Conservation (phyloP, 2,888 invertebrate species). For the Galeopsomyia nigrocyanea region DNA sequence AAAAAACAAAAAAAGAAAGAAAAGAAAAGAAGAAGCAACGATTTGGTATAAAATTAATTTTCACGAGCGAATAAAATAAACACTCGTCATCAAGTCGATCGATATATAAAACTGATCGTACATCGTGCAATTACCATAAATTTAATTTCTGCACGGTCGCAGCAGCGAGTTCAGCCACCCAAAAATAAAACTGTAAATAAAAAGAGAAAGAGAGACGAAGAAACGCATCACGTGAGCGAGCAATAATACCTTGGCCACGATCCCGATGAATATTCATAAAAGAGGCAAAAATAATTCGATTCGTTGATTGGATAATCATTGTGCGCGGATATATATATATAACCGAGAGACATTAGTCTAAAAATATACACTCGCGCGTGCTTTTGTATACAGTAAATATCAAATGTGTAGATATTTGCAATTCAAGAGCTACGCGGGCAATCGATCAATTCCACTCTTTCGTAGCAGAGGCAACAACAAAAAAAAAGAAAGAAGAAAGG, state of each 20-base stretch:
- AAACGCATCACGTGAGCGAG: background rate
- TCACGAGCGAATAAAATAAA: too few relatives aligned
- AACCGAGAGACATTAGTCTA: constrained; percentile 1
- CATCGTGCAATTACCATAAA: constrained; percentile 9
- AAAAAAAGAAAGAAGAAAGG: background rate
- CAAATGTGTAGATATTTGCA: background rate
- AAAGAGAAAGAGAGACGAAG: background rate
- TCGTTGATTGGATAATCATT: constrained; percentile 31
- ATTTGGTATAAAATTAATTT: too few relatives aligned
- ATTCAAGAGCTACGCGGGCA: constrained; percentile 5
- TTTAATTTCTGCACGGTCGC: constrained; percentile 20
- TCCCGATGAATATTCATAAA: constrained; percentile 39
- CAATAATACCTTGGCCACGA: background rate
- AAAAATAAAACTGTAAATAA: constrained; percentile 14
- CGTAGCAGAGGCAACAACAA: background rate
- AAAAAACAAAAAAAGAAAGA: too few relatives aligned
- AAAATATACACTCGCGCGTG: constrained; percentile 13
- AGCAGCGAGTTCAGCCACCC: background rate
- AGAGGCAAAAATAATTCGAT: constrained; percentile 34
- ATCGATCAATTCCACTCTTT: constrained; percentile 41
- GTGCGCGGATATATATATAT: constrained; percentile 1
- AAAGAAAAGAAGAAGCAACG: too few relatives aligned
- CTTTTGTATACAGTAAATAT: background rate
- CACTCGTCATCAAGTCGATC: background rate
- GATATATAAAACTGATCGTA: too few relatives aligned